Evolutionary conservation across 1,140 invertebrate genomes (phyloP).

Genomic region (Drosophila repleta): DNA sequence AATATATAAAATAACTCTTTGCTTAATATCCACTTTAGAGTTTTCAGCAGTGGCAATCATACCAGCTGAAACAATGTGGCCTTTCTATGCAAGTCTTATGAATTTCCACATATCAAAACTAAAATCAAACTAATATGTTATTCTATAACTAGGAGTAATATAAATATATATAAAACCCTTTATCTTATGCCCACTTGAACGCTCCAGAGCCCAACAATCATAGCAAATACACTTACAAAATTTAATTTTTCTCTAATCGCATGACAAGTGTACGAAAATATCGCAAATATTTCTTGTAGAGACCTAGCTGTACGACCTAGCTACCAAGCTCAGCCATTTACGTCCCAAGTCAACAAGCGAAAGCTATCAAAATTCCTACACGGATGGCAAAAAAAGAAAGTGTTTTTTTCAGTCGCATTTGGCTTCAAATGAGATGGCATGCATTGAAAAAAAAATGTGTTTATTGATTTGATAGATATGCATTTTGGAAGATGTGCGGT

Average conservation of each 20-base stretch:
- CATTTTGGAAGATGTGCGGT: not conserved
- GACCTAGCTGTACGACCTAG: constrained; percentile 63
- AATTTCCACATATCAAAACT: too few species aligned
- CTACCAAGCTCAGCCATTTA: constrained; percentile 40
- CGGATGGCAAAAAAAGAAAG: constrained; percentile 21
- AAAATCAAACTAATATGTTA: too few species aligned
- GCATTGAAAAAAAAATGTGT: constrained; percentile 16
- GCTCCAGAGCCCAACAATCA: constrained; percentile 31
- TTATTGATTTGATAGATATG: constrained; percentile 57
- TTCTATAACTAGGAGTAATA: too few species aligned
- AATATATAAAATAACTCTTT: too few species aligned
- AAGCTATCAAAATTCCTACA: not conserved
- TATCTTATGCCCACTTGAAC: constrained; percentile 3
- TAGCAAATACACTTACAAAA: constrained; percentile 13
- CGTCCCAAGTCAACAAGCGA: constrained; percentile 23
- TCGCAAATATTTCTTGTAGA: not conserved
- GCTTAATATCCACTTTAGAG: too few species aligned
- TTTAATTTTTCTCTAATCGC: not conserved
- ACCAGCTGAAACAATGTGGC: too few species aligned
- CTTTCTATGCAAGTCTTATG: too few species aligned
- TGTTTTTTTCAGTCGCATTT: constrained; percentile 63
- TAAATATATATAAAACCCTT: too few species aligned
- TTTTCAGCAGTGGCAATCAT: too few species aligned
- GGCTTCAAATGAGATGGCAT: constrained; percentile 55
- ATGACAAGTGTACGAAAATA: too few species aligned